These are phyloP conservation scores for Cyprinodon diabolis DNA, from an alignment of 2,797 vertebrate species.

Conservation along the genomic window DNA sequence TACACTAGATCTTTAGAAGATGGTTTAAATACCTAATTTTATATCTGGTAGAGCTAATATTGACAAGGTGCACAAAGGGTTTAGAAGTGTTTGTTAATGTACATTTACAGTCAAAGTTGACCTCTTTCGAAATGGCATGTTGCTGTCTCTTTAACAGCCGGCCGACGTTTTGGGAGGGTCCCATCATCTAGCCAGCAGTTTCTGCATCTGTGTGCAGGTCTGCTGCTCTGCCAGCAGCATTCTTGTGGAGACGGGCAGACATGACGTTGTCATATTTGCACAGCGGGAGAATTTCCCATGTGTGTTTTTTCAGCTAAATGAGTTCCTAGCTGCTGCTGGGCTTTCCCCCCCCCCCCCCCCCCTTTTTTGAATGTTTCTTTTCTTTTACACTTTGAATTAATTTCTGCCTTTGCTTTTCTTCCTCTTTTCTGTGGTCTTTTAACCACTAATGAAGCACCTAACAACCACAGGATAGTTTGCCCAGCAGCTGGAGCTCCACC, in stretches of 20 bases:
- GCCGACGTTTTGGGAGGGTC: constrained; percentile 50
- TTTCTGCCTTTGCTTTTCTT: neutral
- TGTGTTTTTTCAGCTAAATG: neutral
- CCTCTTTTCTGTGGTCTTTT: constrained; percentile 6
- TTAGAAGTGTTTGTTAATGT: constrained; percentile 10
- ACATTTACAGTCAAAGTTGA: constrained; percentile 19
- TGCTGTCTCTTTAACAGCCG: constrained; percentile 50
- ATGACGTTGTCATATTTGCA: constrained; percentile 65
- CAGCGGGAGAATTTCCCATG: constrained; percentile 54
- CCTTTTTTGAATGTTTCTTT: neutral
- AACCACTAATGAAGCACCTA: constrained; percentile 44
- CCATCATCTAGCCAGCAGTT: constrained; percentile 25
- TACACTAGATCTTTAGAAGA: neutral
- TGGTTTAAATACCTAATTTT: neutral
- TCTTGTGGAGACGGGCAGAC: constrained; percentile 69
- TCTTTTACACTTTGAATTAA: neutral
- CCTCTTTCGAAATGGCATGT: constrained; percentile 5
- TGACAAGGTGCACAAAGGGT: constrained; percentile 12
- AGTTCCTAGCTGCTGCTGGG: constrained; percentile 4
- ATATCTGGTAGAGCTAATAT: constrained; percentile 38
- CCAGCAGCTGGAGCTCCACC: constrained; percentile 14
- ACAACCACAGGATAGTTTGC: constrained; percentile 18
- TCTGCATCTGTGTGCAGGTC: constrained; percentile 17
- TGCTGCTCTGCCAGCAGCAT: constrained; percentile 45
- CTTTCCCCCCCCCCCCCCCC: no score